Evolutionary conservation across 1,140 invertebrate species (phyloP).

Genomic region (Harpegnathos saltator): DNA sequence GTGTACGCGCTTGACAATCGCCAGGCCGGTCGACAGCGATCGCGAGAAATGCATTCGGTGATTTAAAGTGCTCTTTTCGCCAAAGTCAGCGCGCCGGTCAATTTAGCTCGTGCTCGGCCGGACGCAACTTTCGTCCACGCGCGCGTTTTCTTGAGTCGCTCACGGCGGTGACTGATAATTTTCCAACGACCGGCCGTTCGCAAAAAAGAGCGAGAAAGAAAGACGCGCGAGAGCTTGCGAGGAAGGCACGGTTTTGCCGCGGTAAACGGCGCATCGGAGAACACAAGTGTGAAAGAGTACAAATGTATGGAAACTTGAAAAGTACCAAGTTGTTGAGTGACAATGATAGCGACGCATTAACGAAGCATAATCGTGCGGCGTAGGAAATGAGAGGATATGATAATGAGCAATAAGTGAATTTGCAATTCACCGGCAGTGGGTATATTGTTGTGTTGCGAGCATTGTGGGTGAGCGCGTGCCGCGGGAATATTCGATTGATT

Average conservation of each 20-base stretch:
- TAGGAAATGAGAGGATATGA: not conserved
- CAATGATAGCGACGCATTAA: not conserved
- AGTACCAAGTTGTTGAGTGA: not conserved
- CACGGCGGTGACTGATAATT: no score
- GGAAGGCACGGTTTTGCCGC: no score
- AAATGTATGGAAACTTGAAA: not conserved
- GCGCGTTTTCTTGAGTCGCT: not conserved
- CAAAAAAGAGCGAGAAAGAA: no score
- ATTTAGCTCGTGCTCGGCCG: not conserved
- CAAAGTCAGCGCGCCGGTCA: not conserved
- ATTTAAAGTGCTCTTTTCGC: not conserved
- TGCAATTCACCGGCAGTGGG: constrained; percentile 6
- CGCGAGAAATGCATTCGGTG: not conserved
- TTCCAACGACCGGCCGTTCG: no score
- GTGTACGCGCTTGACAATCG: not conserved
- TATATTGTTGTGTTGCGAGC: not conserved
- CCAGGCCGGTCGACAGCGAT: not conserved
- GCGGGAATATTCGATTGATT: not conserved
- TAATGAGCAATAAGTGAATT: constrained; percentile 27
- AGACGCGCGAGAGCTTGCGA: no score
- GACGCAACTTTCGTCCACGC: not conserved
- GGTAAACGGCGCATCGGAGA: no score
- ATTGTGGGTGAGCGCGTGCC: no score
- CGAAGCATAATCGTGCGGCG: not conserved
- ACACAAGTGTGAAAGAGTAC: no score